Conservation (phyloP, 2,888 invertebrate genomes). For the Noctuana brunneofusca region DNA sequence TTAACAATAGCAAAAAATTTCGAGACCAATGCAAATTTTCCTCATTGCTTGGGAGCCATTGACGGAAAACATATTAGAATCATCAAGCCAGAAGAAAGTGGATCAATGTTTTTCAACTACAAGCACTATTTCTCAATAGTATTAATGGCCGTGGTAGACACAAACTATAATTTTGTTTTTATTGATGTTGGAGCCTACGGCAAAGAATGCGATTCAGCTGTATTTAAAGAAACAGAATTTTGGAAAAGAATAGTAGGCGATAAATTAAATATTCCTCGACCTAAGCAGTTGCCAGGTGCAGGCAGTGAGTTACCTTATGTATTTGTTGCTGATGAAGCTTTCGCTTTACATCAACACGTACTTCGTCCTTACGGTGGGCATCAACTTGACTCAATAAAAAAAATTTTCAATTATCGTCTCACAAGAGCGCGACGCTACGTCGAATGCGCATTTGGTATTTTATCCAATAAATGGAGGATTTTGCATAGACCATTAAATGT, state of each 20-base stretch:
- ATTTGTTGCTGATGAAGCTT: slow-evolving; percentile 41
- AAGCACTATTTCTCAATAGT: too few species aligned
- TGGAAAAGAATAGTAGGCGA: slow-evolving; percentile 38
- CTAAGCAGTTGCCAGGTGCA: slow-evolving; percentile 36
- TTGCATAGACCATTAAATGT: slow-evolving; percentile 3
- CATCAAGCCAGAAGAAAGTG: too few species aligned
- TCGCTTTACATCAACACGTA: slow-evolving; percentile 38
- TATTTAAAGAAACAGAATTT: slow-evolving; percentile 42
- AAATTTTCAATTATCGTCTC: background rate
- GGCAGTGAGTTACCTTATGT: slow-evolving; percentile 38
- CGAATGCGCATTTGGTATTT: slow-evolving; percentile 11
- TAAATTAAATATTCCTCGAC: slow-evolving; percentile 38
- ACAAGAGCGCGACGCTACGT: slow-evolving; percentile 11
- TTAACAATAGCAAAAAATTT: too few species aligned
- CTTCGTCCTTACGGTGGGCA: slow-evolving; percentile 2
- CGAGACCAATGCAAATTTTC: too few species aligned
- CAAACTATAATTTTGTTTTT: too few species aligned
- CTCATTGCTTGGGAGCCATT: too few species aligned
- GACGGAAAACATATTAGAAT: too few species aligned
- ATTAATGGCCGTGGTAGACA: too few species aligned
- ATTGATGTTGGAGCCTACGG: too few species aligned
- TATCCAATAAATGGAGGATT: slow-evolving; percentile 9
- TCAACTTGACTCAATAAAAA: slow-evolving; percentile 3
- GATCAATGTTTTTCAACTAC: too few species aligned
- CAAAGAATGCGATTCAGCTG: too few species aligned